Percentiles rank a stretch among this genome's conserved stretches.
These are phyloP conservation scores for Drosophila mimica DNA, from an alignment of 2,888 invertebrate species.

Conservation along the genomic window DNA sequence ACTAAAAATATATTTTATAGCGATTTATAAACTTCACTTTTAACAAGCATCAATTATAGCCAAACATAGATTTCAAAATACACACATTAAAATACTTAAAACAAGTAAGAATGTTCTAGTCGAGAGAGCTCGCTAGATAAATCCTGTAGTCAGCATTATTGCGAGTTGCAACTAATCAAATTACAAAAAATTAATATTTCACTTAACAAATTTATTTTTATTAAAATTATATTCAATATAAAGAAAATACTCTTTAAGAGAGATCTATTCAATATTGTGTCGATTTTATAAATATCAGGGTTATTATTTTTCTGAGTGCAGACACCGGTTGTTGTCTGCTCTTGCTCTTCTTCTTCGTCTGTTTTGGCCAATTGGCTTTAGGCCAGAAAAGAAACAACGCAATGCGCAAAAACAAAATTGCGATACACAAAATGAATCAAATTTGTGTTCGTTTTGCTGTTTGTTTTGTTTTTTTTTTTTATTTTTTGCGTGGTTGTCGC, in stretches of 20 bases:
- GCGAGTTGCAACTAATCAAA: no score
- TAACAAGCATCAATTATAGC: background rate
- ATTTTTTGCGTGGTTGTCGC: slow-evolving; percentile 37
- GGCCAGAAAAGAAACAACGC: slow-evolving; percentile 62
- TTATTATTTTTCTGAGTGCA: background rate
- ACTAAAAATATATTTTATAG: background rate
- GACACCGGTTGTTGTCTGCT: background rate
- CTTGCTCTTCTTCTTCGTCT: background rate
- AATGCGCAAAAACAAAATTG: slow-evolving; percentile 54
- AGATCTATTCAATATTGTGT: no score
- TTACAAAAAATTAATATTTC: no score
- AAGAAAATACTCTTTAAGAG: no score
- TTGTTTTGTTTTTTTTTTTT: slow-evolving; percentile 17
- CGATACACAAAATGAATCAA: slow-evolving; percentile 56
- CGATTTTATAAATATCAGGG: background rate
- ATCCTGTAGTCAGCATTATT: no score
- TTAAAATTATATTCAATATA: no score
- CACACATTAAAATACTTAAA: no score
- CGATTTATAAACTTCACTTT: no score
- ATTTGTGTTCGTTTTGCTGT: slow-evolving; percentile 20
- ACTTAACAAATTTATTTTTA: no score
- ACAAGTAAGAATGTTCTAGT: no score
- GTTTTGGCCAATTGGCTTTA: slow-evolving; percentile 42
- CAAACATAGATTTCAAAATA: background rate
- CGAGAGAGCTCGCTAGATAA: no score